Percentiles rank a stretch among this genome's conserved stretches.
Conservation (phyloP, 1,140 invertebrate genomes). For the Drosophila trapezifrons region DNA sequence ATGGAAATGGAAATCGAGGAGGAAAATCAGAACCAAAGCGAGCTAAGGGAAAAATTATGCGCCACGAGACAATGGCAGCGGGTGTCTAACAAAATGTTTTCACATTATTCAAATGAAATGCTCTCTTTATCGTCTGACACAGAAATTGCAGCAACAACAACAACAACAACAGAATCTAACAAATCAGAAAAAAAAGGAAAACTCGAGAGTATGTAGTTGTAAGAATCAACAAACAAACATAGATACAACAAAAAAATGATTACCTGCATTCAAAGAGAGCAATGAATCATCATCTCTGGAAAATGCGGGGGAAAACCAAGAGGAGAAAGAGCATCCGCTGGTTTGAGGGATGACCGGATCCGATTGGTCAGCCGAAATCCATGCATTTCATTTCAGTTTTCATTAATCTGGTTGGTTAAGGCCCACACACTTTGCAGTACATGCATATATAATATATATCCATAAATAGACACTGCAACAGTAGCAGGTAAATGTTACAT, state of each 20-base stretch:
- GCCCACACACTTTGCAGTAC: no score
- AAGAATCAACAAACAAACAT: conserved; percentile 11
- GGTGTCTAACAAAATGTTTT: conserved; percentile 66
- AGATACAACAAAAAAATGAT: conserved; percentile 31
- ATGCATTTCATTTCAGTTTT: background rate
- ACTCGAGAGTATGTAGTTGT: background rate
- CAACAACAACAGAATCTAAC: conserved; percentile 28
- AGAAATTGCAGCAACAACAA: conserved; percentile 36
- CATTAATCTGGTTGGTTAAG: no score
- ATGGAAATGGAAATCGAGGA: no score
- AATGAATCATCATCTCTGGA: conserved; percentile 54
- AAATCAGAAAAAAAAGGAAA: conserved; percentile 12
- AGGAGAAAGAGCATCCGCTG: conserved; percentile 3
- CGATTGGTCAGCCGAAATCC: background rate
- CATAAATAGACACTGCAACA: no score
- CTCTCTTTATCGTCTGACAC: conserved; percentile 72
- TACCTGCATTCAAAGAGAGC: conserved; percentile 55
- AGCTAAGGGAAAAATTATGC: conserved; percentile 13
- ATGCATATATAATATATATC: no score
- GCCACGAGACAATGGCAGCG: conserved; percentile 27
- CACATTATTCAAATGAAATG: conserved; percentile 78
- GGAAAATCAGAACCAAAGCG: no score
- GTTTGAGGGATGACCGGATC: background rate
- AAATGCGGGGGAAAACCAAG: conserved; percentile 16
- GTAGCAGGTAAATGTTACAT: no score